A percentile compares a stretch with the other conserved stretches of the same genome.
Evolutionary conservation across 2,888 invertebrate genomes (phyloP).

Genomic region (Cheilosia pagana): DNA sequence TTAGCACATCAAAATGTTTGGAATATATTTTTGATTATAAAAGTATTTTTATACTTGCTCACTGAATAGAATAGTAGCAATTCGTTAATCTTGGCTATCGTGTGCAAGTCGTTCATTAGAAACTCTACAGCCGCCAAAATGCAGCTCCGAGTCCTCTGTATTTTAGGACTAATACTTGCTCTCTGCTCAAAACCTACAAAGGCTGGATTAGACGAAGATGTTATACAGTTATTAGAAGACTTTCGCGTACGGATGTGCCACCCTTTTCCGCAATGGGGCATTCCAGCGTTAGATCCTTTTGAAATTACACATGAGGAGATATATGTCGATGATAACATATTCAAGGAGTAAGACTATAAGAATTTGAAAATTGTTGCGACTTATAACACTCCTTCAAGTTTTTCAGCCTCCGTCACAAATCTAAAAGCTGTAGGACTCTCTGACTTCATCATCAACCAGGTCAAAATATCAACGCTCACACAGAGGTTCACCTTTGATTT

Average conservation of each 20-base stretch:
- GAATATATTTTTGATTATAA: conserved; percentile 30
- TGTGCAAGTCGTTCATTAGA: conserved; percentile 4
- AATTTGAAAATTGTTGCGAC: not conserved
- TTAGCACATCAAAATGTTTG: conserved; percentile 15
- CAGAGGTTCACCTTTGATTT: conserved; percentile 46
- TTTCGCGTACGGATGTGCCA: conserved; percentile 81
- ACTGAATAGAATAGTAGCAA: not conserved
- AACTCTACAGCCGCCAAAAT: conserved; percentile 6
- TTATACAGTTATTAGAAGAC: conserved; percentile 78
- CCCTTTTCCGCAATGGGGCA: conserved; percentile 78
- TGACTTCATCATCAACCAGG: conserved; percentile 49
- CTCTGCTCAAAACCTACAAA: not conserved
- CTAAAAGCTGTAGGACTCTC: conserved; percentile 40
- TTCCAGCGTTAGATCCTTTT: conserved; percentile 81
- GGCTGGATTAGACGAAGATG: conserved; percentile 75
- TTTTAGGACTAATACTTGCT: conserved; percentile 18
- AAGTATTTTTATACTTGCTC: conserved; percentile 28
- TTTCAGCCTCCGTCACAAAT: conserved; percentile 59
- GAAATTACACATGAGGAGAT: conserved; percentile 31
- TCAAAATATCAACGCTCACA: conserved; percentile 35
- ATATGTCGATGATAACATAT: conserved; percentile 55
- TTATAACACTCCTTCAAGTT: conserved; percentile 8
- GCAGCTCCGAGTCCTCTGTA: conserved; percentile 1
- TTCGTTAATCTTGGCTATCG: not conserved
- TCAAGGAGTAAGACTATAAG: conserved; percentile 42